Base-by-base conservation (phyloP, 2,888 invertebrate species). In the Calephelis perditalis region DNA sequence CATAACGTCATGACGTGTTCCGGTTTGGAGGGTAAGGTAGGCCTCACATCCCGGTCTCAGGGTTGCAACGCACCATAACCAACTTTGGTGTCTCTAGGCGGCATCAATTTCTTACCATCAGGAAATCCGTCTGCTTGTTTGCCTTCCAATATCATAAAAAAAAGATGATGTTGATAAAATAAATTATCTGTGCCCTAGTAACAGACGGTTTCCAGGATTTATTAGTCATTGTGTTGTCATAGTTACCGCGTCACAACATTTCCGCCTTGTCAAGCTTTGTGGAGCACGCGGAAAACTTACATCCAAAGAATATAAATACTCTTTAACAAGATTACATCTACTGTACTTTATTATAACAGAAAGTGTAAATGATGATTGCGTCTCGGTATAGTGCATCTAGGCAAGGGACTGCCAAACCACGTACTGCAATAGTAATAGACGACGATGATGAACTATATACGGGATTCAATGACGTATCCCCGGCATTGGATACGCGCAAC, bases 381-480 rank as follows among this genome's bases (percentile, higher is more conserved):
- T 83, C 84, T 26, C 79, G 87, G n/a, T 86, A 85, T 67, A 84
- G 82, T 63, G 82, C 82, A 12, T 86, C 87, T 0, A 78, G 86
- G 0, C 67, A 86, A 5, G 84, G 85, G 7, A 79, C 81, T 0
- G 86, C 85, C 43, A 76, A 78, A 37, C 87, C 85, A 3, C 81
- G 87, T 1, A 86, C 86, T 0, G 87, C 86, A 0, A 76, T 82
- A 67, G 75, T 85, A 5, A 74, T 86, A 8, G 88, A 87, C 45
- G 91, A 92, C 45, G 93, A 93, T 15, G 94, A 94, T 61, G 94
- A 94, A 65, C 75, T 94, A 54, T 94, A 95, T 73, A 82, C 91
- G 7, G 94, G 94, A 3, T 94, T 94, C 75, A 94, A 94, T 73
- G 94, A 94, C 37, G 93, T 93, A 67, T 91, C 94, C 7, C 92